Evolutionary conservation across 2,797 vertebrate species (phyloP).

Genomic region (Iguana delicatissima): DNA sequence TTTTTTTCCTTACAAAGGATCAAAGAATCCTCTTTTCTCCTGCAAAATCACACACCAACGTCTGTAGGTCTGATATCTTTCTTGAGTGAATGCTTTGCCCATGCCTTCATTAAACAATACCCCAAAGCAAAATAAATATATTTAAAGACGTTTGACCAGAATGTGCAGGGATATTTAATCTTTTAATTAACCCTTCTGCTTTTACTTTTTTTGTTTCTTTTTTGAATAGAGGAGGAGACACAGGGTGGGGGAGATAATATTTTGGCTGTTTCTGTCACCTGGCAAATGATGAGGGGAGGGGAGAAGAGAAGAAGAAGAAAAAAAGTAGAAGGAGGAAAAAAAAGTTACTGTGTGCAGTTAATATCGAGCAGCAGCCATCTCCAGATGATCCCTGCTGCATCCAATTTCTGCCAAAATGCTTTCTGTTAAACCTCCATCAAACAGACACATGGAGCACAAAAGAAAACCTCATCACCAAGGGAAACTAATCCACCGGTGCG

Average conservation of each 20-base stretch:
- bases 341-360: constrained; percentile 91
- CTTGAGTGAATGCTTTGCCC: constrained; percentile 42
- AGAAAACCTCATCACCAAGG: constrained; percentile 99
- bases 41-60: constrained; percentile 41
- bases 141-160: constrained; percentile 54
- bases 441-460: constrained; percentile 97
- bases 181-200: constrained; percentile 56
- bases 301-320: not conserved
- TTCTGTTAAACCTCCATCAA: constrained; percentile 99
- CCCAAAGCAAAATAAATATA: constrained; percentile 67
- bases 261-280: constrained; percentile 79
- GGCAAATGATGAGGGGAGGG: constrained; percentile 71
- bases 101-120: constrained; percentile 63
- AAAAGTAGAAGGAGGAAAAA: constrained; percentile 62
- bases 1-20: not conserved
- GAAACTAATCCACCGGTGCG: constrained; percentile 98
- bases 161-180: constrained; percentile 46
- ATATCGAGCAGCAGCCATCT: constrained; percentile 96
- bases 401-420: constrained; percentile 98
- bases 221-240: constrained; percentile 44
- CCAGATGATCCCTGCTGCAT: constrained; percentile 97
- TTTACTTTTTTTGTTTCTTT: constrained; percentile 50
- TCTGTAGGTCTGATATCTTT: constrained; percentile 45
- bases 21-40: constrained; percentile 22
- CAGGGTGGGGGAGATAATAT: constrained; percentile 46